A percentile compares a stretch with the other conserved stretches of the same genome.
These are phyloP conservation scores for Callaeas wilsoni DNA, from an alignment of 2,113 vertebrate species.

Conservation along the genomic window DNA sequence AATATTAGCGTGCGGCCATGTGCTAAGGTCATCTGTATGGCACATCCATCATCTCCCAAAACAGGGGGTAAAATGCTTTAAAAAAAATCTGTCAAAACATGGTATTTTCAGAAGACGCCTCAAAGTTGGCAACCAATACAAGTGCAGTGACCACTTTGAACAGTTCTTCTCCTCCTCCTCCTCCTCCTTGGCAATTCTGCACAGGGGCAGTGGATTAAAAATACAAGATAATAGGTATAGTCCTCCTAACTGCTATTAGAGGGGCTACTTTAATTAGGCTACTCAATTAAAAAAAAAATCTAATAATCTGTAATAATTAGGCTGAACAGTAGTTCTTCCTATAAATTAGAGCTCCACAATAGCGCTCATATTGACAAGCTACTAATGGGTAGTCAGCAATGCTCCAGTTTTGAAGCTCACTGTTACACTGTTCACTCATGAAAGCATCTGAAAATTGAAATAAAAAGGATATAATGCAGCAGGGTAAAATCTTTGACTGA, in stretches of 20 bases:
- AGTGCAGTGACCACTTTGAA: conserved; percentile 29
- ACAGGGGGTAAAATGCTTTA: conserved; percentile 48
- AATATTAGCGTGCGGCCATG: conserved; percentile 76
- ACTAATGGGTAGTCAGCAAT: background rate
- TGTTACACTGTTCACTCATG: background rate
- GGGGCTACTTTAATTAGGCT: conserved; percentile 40
- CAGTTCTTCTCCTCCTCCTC: background rate
- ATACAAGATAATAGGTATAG: background rate
- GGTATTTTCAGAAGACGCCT: conserved; percentile 60
- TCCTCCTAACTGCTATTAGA: conserved; percentile 7
- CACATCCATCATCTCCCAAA: conserved; percentile 82
- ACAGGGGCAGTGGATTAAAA: background rate
- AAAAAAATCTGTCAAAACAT: conserved; percentile 70
- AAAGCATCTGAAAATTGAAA: background rate
- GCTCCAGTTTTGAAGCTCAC: background rate
- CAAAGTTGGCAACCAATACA: conserved; percentile 47
- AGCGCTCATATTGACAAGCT: background rate
- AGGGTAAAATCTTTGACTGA: background rate
- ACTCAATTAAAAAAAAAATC: conserved; percentile 56
- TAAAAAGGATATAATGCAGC: background rate
- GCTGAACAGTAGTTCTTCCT: conserved; percentile 9
- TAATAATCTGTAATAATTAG: conserved; percentile 63
- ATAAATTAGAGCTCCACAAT: background rate
- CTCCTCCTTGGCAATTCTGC: conserved; percentile 1
- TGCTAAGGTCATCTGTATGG: conserved; percentile 71